Conservation (phyloP, 2,888 invertebrate genomes). For the Hyppa rectilinea region DNA sequence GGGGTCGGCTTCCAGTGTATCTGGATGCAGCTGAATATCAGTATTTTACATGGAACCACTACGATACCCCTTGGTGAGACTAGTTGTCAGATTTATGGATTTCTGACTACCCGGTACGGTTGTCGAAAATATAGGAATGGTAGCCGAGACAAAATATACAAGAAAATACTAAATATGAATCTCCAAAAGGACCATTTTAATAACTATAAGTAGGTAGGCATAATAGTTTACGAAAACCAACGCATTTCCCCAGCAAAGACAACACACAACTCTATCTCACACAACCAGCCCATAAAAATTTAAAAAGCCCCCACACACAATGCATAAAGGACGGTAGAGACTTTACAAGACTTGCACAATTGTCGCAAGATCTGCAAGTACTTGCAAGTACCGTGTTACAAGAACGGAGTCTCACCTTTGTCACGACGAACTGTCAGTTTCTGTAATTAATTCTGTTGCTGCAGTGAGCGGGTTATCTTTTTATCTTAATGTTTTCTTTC, state of each 20-base stretch:
- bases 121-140: too few species aligned
- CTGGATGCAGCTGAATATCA: too few species aligned
- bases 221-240: neutral
- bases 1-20: too few species aligned
- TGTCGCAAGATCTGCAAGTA: slow-evolving; percentile 25
- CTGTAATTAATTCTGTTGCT: slow-evolving; percentile 49
- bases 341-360: slow-evolving; percentile 20
- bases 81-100: too few species aligned
- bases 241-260: neutral
- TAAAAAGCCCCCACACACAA: slow-evolving; percentile 43
- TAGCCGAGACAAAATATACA: too few species aligned
- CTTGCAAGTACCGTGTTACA: slow-evolving; percentile 24
- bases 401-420: slow-evolving; percentile 45
- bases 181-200: neutral
- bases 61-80: too few species aligned
- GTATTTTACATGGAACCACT: too few species aligned
- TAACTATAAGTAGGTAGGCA: neutral
- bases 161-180: neutral
- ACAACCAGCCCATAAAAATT: slow-evolving; percentile 17
- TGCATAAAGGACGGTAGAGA: slow-evolving; percentile 34
- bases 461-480: slow-evolving; percentile 18
- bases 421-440: slow-evolving; percentile 41
- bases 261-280: neutral
- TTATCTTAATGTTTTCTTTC: slow-evolving; percentile 10
- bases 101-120: too few species aligned